Percentiles rank a stretch among this genome's conserved stretches.
phyloP scores from a whole-genome alignment of 2,113 vertebrate species.

The Chaetodon auriga region DNA sequence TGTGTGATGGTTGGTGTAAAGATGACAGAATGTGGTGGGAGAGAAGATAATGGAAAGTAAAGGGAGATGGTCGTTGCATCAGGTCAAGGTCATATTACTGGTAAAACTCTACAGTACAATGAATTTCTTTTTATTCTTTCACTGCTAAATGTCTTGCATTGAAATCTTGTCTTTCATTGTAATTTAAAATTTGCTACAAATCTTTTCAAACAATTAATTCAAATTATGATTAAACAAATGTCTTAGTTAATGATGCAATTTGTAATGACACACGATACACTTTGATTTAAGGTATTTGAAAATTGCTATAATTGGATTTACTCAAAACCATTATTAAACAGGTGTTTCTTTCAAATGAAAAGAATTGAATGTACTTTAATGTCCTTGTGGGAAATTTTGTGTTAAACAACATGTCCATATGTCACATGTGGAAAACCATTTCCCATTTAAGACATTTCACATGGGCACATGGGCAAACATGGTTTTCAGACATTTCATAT shows the following conservation, averaged over 20 bases:
- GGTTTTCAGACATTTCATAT: not conserved
- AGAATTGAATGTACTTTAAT: too few relatives aligned
- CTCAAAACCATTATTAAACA: not conserved
- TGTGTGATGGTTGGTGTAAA: constrained; percentile 56
- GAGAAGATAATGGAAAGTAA: constrained; percentile 45
- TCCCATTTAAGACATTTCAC: too few relatives aligned
- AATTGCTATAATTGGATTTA: not conserved
- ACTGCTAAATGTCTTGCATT: not conserved
- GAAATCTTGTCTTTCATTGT: not conserved
- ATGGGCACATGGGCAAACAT: too few relatives aligned
- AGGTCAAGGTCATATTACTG: constrained; percentile 66
- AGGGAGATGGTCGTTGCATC: constrained; percentile 38
- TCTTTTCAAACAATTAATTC: not conserved
- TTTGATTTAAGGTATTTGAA: not conserved
- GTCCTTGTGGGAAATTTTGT: too few relatives aligned
- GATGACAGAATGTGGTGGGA: constrained; percentile 39
- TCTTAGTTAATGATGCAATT: not conserved
- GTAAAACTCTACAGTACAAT: not conserved
- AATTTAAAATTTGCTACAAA: not conserved
- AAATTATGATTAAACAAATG: not conserved
- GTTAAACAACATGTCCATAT: too few relatives aligned
- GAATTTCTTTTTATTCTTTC: not conserved
- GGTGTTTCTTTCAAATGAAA: too few relatives aligned
- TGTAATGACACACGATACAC: not conserved
- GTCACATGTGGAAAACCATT: too few relatives aligned